These are phyloP conservation scores for Oxycera nigricornis DNA, from an alignment of 2,888 invertebrate genomes.

Conservation along the genomic window DNA sequence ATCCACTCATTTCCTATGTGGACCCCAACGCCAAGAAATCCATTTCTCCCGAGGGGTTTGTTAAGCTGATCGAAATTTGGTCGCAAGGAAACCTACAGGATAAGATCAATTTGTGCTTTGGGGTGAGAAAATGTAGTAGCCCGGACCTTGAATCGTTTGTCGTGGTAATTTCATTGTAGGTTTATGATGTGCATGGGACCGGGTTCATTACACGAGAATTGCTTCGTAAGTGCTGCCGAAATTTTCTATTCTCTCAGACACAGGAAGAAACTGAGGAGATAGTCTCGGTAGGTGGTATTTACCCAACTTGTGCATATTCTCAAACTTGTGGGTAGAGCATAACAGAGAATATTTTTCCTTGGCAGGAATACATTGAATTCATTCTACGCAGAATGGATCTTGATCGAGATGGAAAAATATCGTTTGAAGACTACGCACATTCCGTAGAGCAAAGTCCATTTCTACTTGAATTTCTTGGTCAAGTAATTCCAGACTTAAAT, in stretches of 20 bases:
- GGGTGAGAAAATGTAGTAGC: constrained; percentile 57
- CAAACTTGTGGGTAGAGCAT: too few species aligned
- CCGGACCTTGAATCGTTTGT: background rate
- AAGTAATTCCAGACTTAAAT: constrained; percentile 69
- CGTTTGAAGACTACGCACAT: constrained; percentile 71
- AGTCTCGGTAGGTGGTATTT: background rate
- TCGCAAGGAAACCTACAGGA: constrained; percentile 74
- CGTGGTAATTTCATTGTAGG: background rate
- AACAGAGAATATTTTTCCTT: too few species aligned
- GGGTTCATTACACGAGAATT: background rate
- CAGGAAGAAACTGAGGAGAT: background rate
- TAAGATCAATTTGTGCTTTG: constrained; percentile 72
- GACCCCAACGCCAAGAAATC: constrained; percentile 63
- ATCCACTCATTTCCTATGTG: constrained; percentile 68
- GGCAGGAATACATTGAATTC: constrained; percentile 77
- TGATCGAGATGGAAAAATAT: constrained; percentile 77
- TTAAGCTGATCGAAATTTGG: constrained; percentile 72
- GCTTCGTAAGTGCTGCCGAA: background rate
- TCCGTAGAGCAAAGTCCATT: constrained; percentile 71
- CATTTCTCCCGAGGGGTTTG: constrained; percentile 68
- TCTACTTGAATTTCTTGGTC: constrained; percentile 75
- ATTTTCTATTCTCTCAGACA: background rate
- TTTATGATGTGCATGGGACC: background rate
- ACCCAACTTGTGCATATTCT: too few species aligned
- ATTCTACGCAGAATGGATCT: constrained; percentile 76